These are phyloP conservation scores for Hephaestus fuliginosus DNA, from an alignment of 2,797 vertebrate genomes.

Conservation along the genomic window DNA sequence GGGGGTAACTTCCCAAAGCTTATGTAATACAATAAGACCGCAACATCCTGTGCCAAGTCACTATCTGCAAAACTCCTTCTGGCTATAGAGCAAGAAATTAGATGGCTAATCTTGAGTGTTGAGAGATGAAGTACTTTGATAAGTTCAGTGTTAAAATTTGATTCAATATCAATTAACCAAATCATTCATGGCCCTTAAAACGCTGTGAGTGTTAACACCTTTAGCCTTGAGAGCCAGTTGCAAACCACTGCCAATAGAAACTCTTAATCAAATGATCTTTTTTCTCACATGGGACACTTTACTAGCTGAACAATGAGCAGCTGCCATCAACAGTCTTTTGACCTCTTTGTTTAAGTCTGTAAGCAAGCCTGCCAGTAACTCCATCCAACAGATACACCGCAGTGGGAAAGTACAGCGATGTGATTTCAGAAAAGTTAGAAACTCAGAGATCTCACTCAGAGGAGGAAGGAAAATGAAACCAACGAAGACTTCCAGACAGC, in stretches of 20 bases:
- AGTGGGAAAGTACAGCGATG: not conserved
- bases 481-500: slow-evolving; percentile 23
- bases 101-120: not conserved
- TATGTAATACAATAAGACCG: slow-evolving; percentile 6
- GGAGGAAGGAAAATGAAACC: slow-evolving; percentile 33
- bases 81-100: not conserved
- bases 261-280: not conserved
- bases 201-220: not conserved
- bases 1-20: slow-evolving; percentile 4
- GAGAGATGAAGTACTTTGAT: not conserved
- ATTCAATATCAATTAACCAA: not conserved
- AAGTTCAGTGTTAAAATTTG: not conserved
- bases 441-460: slow-evolving; percentile 9
- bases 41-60: slow-evolving; percentile 3
- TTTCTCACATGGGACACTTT: not conserved
- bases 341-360: slow-evolving; percentile 19
- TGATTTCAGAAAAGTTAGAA: not conserved
- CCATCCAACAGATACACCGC: slow-evolving; percentile 24
- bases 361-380: not conserved
- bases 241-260: slow-evolving; percentile 13
- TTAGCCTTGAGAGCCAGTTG: not conserved
- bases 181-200: not conserved
- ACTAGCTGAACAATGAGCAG: slow-evolving; percentile 21
- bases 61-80: slow-evolving; percentile 1
- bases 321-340: slow-evolving; percentile 2